Evolutionary conservation across 2,888 invertebrate genomes (phyloP).

Genomic region (Ernsta delagoae): DNA sequence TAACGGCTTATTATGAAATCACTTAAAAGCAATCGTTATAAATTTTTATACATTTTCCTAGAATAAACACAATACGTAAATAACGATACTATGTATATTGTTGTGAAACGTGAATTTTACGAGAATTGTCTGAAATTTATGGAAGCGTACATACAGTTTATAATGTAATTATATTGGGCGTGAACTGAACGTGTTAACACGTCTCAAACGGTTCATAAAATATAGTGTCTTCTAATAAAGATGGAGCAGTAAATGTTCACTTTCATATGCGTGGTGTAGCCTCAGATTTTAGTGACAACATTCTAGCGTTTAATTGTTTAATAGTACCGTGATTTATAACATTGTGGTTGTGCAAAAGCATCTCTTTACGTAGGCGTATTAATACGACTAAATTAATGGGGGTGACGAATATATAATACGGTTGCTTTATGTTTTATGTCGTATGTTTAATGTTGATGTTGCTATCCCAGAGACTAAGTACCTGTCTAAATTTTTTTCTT

Average conservation of each 20-base stretch:
- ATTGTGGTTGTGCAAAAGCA: neutral
- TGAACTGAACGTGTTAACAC: conserved; percentile 24
- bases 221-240: conserved; percentile 17
- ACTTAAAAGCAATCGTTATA: neutral
- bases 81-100: too few species aligned
- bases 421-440: too few species aligned
- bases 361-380: neutral
- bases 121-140: conserved; percentile 14
- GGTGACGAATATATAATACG: neutral
- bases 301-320: conserved; percentile 17
- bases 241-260: conserved; percentile 4
- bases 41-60: too few species aligned
- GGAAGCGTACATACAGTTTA: neutral
- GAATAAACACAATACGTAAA: neutral
- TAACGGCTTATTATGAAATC: conserved; percentile 16
- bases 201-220: conserved; percentile 25
- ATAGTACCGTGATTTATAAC: conserved; percentile 12
- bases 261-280: neutral
- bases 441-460: too few species aligned
- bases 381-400: neutral
- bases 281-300: conserved; percentile 18
- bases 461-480: too few species aligned
- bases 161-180: conserved; percentile 22
- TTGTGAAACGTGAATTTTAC: conserved; percentile 11
- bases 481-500: too few species aligned